Evolutionary conservation across 2,797 vertebrate genomes (phyloP).

Genomic region (Enteromius radiatus): DNA sequence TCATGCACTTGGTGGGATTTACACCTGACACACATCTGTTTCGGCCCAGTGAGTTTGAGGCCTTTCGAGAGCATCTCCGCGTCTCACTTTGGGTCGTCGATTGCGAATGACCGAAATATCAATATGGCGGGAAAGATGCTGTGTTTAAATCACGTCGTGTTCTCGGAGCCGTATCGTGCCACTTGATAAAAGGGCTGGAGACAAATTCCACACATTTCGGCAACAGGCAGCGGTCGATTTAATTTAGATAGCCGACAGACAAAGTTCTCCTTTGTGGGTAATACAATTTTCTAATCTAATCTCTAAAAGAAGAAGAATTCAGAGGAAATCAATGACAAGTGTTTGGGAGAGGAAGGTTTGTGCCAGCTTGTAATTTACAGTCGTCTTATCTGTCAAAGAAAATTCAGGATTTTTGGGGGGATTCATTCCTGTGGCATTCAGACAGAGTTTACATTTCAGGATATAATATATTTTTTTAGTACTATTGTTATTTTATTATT

Average conservation of each 20-base stretch:
- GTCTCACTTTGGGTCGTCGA: not conserved
- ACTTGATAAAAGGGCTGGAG: slow-evolving; percentile 30
- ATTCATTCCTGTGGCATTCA: not conserved
- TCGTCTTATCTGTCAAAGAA: not conserved
- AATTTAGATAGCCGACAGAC: slow-evolving; percentile 50
- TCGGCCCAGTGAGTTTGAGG: slow-evolving; percentile 28
- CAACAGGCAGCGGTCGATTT: slow-evolving; percentile 43
- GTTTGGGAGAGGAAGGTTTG: not conserved
- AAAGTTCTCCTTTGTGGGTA: slow-evolving; percentile 42
- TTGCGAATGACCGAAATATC: not conserved
- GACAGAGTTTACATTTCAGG: not conserved
- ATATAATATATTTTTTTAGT: no score
- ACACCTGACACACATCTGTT: slow-evolving; percentile 48
- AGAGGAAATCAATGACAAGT: slow-evolving; percentile 18
- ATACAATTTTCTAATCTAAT: slow-evolving; percentile 51
- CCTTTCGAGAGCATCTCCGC: not conserved
- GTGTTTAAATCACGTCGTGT: not conserved
- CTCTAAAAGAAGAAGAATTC: slow-evolving; percentile 24
- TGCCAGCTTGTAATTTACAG: slow-evolving; percentile 12
- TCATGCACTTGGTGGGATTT: slow-evolving; percentile 46
- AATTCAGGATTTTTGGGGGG: not conserved
- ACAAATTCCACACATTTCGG: slow-evolving; percentile 27
- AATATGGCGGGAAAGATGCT: not conserved
- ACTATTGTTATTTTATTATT: no score
- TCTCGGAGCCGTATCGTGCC: not conserved